Conservation (phyloP, 2,888 invertebrate genomes). For the Pachycephus smyrnensis region DNA sequence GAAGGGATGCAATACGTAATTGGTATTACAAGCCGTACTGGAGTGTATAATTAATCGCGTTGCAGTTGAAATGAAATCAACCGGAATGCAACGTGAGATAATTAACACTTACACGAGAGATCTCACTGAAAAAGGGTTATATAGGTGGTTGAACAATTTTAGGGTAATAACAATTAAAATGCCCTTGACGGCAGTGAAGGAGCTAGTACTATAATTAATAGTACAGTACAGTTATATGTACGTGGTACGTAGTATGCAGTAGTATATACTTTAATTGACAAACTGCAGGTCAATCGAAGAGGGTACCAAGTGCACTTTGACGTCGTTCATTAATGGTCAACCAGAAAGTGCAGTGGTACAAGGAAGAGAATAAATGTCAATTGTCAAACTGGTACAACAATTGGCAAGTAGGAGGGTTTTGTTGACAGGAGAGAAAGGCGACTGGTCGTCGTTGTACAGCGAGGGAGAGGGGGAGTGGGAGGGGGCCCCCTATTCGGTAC, state of each 20-base stretch:
- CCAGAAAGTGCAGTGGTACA: neutral
- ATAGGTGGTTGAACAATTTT: neutral
- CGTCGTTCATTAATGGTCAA: neutral
- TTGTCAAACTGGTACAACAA: neutral
- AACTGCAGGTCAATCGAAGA: neutral
- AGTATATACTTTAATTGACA: neutral
- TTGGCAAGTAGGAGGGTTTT: neutral
- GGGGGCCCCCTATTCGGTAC: neutral
- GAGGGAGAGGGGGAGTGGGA: neutral
- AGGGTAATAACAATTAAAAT: neutral
- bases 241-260: neutral
- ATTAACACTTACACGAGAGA: neutral
- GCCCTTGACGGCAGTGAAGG: neutral
- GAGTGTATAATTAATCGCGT: neutral
- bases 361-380: neutral
- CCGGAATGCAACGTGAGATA: neutral
- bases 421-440: neutral
- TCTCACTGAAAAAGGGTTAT: neutral
- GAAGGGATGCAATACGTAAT: neutral
- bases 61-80: neutral
- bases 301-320: neutral
- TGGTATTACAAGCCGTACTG: neutral
- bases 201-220: too few relatives aligned
- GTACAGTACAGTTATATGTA: too few relatives aligned
- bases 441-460: neutral